A percentile compares a stretch with the other conserved stretches of the same genome.
These are phyloP conservation scores for Temnothorax nylanderi DNA, from an alignment of 1,140 invertebrate genomes.

Conservation along the genomic window DNA sequence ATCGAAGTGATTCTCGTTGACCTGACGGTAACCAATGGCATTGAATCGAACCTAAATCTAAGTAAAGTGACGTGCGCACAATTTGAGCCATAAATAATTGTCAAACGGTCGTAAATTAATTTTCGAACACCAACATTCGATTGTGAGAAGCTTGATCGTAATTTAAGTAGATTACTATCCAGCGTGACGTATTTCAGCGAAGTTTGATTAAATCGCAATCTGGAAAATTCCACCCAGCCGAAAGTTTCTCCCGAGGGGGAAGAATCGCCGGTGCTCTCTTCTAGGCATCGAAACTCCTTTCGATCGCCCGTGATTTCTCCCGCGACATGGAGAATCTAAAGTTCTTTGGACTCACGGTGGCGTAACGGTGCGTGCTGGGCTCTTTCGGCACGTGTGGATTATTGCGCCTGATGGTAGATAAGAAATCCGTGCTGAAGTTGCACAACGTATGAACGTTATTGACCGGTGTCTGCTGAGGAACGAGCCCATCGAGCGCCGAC, in stretches of 20 bases:
- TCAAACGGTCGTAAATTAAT: neutral
- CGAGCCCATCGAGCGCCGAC: neutral
- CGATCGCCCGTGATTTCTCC: neutral
- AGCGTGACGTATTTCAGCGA: neutral
- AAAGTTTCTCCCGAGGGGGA: neutral
- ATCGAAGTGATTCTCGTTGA: neutral
- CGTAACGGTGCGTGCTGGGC: constrained; percentile 40
- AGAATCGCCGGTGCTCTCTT: too few species aligned
- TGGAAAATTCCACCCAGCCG: neutral
- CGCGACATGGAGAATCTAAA: constrained; percentile 7
- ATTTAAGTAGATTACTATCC: neutral
- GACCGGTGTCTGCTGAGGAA: neutral
- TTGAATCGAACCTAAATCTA: neutral
- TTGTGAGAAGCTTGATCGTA: neutral
- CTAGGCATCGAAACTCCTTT: neutral
- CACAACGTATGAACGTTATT: constrained; percentile 65
- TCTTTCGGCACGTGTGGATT: neutral
- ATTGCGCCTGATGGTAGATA: constrained; percentile 26
- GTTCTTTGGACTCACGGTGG: constrained; percentile 63
- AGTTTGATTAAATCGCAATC: constrained; percentile 18
- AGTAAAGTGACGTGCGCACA: neutral
- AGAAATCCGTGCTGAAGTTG: neutral
- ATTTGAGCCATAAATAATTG: neutral
- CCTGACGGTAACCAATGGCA: neutral
- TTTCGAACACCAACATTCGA: neutral